Evolutionary conservation across 2,888 invertebrate species (phyloP), one percentile per base, ranked within the genome.

Genomic region (Prenolepis imparis): DNA sequence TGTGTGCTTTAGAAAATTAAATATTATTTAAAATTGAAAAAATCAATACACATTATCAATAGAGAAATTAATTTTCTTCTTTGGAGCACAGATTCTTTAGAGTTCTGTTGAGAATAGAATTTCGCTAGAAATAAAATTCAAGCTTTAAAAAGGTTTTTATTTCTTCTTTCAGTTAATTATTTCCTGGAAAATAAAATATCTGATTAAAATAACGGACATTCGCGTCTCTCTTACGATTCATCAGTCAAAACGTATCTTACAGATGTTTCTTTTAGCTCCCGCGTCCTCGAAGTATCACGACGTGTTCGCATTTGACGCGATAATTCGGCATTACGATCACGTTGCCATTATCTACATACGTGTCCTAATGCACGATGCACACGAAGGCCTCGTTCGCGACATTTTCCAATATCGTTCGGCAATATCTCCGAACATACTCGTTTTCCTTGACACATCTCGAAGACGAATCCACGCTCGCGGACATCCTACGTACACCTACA

Each of bases 391-490:
- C 72, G 9, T n/a, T 44, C 64, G n/a, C n/a, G 24, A 55, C 48
- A 82, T 87, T 89, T 89, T 90, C 84, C 91, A 84, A 89, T 89
- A 90, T 84, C 85, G 89, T 52, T 80, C 82, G 75, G 18, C 74
- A 28, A 28, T 2, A 74, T 80, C 85, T 75, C 61, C 28, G n/a
- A 24, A 28, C 66, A 85, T 83, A 88, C 91, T 84, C 74, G 92
- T 91, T 92, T 91, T 90, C 93, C 92, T 92, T 92, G 92, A 92
- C 93, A 93, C 75, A 89, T 84, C 89, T 86, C 70, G 83, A 83
- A 84, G 84, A 84, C 73, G 85, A 87, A 63, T 89, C 86, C 70
- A 89, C 89, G 84, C 86, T 80, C 59, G 68, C 55, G 36, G 24
- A 59, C 84, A 39, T 77, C 83, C 85, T 74, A 90, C 88, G 77